These are phyloP conservation scores for Hyles euphorbiae DNA, from an alignment of 1,140 invertebrate genomes.

Conservation along the genomic window DNA sequence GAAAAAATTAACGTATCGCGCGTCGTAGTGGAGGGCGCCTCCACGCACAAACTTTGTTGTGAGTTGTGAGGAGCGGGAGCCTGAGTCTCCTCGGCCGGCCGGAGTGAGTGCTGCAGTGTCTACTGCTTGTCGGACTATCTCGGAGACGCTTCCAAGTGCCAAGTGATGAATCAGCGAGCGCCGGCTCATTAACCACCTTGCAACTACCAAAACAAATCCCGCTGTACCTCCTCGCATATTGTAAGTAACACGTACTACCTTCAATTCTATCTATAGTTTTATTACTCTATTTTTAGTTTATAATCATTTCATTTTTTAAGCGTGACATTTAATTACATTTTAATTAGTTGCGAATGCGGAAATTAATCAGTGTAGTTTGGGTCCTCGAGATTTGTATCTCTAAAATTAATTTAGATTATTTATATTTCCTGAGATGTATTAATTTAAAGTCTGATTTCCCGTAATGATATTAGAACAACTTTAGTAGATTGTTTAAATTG, in stretches of 20 bases:
- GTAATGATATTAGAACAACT: no score
- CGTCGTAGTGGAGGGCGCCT: conserved; percentile 23
- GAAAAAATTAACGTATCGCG: conserved; percentile 59
- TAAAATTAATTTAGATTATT: neutral
- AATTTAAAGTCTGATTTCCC: neutral
- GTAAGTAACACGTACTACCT: conserved; percentile 40
- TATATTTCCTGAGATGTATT: neutral
- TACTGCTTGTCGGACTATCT: conserved; percentile 6
- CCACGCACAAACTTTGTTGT: no score
- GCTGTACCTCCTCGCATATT: conserved; percentile 40
- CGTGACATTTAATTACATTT: no score
- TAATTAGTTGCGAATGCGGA: no score
- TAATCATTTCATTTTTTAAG: no score
- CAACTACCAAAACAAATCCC: conserved; percentile 64
- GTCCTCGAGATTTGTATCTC: no score
- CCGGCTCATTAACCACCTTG: conserved; percentile 67
- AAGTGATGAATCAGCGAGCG: conserved; percentile 72
- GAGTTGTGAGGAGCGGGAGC: no score
- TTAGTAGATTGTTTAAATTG: neutral
- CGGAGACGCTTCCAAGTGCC: conserved; percentile 55
- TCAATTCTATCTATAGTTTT: conserved; percentile 8
- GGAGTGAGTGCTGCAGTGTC: no score
- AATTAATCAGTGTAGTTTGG: no score
- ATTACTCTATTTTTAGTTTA: conserved; percentile 2
- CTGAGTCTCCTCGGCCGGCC: no score